Percentiles rank a stretch among this genome's conserved stretches.
Conservation (phyloP, 2,888 invertebrate species). For the Podotricha telesiphe region DNA sequence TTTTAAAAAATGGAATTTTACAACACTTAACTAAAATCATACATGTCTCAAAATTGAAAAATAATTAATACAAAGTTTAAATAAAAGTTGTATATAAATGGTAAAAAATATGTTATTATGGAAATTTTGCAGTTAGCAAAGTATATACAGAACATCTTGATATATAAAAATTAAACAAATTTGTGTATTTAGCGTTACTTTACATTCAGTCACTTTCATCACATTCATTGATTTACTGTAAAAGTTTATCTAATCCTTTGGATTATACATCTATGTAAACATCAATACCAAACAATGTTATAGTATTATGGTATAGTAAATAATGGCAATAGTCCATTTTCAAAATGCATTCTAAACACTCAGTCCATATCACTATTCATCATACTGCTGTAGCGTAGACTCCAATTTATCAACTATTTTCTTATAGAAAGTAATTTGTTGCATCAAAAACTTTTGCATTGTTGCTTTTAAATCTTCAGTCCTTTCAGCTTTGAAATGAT, state of each 20-base stretch:
- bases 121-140: conserved; percentile 61
- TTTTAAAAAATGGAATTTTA: conserved; percentile 75
- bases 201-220: conserved; percentile 74
- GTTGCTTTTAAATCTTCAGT: conserved; percentile 92
- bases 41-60: conserved; percentile 72
- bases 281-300: conserved; percentile 43
- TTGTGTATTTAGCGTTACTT: conserved; percentile 50
- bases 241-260: conserved; percentile 57
- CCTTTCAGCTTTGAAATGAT: conserved; percentile 95
- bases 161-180: conserved; percentile 52
- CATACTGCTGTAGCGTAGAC: conserved; percentile 77
- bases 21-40: conserved; percentile 71
- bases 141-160: conserved; percentile 62
- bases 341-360: conserved; percentile 38
- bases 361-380: conserved; percentile 60
- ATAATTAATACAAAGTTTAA: conserved; percentile 63
- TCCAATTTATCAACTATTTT: conserved; percentile 90
- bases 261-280: conserved; percentile 53
- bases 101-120: conserved; percentile 58
- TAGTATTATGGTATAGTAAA: conserved; percentile 39
- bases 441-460: conserved; percentile 92
- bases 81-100: conserved; percentile 55
- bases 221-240: conserved; percentile 66
- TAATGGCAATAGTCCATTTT: conserved; percentile 48
- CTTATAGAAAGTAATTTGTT: conserved; percentile 96